Base-by-base conservation (phyloP, 2,888 invertebrate species). In the Matsumyia berberina region DNA sequence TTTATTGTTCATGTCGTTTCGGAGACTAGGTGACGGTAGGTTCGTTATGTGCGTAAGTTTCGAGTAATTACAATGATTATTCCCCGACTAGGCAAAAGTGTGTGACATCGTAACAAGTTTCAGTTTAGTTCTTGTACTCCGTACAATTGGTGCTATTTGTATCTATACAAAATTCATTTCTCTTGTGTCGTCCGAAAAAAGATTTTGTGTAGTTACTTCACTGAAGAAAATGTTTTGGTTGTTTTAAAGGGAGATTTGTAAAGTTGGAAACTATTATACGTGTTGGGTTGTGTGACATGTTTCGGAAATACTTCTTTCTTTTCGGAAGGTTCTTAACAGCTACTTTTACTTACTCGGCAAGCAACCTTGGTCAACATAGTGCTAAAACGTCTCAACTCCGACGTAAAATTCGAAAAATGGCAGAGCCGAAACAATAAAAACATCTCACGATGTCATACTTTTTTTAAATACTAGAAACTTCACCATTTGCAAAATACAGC, bases 1-100 rank as follows among this genome's bases (percentile, higher is more conserved):
- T 17, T 19, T 9, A n/a, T 57, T 55, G n/a, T 8, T 31, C 6
- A 46, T 57, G 57, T 0, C 15, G 33, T 49, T 24, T 49, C 12
- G 31, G 7, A 39, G 33, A 24, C 12, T 17, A 46, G 49, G 17
- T 49, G 35, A 11, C 1, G 7, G 35, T 35, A 19, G 46, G 8
- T 46, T 17, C 17, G 46, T 33, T 62, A 33, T 35, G 53, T 62
- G 37, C 37, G 37, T 46, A 19, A 7, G 11, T 46, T 46, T 64
- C 8, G 19, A 31, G 53, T 62, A 57, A 62, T 70, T 78, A 57
- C 46, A 70, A 57, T 46, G 55, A 49, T 46, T 62, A 53, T 19
- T 55, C 44, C 31, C 44, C 11, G 8, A 5, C 24, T 31, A 24
- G 12, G 42, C 42, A 49, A 15, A 24, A 15, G 35, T 62, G 42